Conservation (phyloP, 2,797 vertebrate genomes). For the Calcarius lapponicus region DNA sequence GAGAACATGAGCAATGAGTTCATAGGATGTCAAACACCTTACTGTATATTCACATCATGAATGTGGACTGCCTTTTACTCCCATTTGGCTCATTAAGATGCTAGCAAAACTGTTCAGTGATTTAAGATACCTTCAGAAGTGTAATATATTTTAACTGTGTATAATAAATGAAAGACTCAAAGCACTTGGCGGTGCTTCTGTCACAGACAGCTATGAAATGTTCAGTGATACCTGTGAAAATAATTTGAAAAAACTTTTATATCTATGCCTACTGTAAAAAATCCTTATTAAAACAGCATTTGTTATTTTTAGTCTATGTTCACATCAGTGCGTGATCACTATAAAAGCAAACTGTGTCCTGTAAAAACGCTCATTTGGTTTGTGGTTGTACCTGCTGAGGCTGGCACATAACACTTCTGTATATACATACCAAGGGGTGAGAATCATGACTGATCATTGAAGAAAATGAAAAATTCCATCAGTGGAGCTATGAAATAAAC, state of each 20-base stretch:
- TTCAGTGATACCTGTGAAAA: conserved; percentile 73
- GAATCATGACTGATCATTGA: background rate
- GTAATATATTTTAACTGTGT: conserved; percentile 79
- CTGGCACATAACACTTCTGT: conserved; percentile 18
- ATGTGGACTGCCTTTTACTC: conserved; percentile 78
- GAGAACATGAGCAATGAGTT: conserved; percentile 86
- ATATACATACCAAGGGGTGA: background rate
- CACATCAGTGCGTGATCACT: conserved; percentile 71
- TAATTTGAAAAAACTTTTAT: conserved; percentile 76
- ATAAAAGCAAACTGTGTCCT: conserved; percentile 51
- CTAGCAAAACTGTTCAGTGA: conserved; percentile 71
- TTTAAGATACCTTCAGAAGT: conserved; percentile 73
- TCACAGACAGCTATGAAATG: conserved; percentile 73
- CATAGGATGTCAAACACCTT: conserved; percentile 68
- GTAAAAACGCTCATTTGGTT: conserved; percentile 10
- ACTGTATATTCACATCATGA: conserved; percentile 75
- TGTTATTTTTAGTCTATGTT: conserved; percentile 71
- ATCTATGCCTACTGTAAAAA: conserved; percentile 70
- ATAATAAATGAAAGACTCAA: conserved; percentile 76
- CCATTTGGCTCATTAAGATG: conserved; percentile 69
- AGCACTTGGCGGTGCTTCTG: conserved; percentile 62
- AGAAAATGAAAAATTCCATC: conserved; percentile 21
- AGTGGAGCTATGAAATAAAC: conserved; percentile 48
- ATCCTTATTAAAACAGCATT: conserved; percentile 73
- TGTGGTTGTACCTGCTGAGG: conserved; percentile 34